Conservation (phyloP, 1,140 invertebrate genomes). For the Neoseiulus cucumeris region DNA sequence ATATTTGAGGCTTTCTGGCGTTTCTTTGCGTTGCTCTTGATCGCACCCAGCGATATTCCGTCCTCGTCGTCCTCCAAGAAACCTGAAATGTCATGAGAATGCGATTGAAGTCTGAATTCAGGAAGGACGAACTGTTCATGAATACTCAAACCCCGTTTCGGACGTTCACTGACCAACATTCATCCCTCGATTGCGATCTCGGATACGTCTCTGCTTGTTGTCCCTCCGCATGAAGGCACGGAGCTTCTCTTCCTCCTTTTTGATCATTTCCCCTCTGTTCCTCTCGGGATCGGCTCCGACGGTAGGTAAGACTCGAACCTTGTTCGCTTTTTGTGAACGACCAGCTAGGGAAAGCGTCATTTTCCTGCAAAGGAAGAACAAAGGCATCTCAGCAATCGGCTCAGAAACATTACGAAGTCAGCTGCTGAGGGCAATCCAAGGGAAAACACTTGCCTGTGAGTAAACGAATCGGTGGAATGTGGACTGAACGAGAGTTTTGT, state of each 20-base stretch:
- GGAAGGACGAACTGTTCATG: too few relatives aligned
- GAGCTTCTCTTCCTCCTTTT: conserved; percentile 86
- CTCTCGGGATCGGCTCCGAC: conserved; percentile 83
- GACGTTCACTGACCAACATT: conserved; percentile 10
- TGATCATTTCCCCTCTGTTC: conserved; percentile 67
- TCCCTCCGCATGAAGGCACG: conserved; percentile 56
- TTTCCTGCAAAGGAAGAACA: conserved; percentile 39
- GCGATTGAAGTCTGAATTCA: too few relatives aligned
- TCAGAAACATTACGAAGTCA: too few relatives aligned
- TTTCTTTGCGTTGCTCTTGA: conserved; percentile 82
- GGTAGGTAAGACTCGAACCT: conserved; percentile 86
- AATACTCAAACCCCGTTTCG: too few relatives aligned
- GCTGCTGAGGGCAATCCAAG: too few relatives aligned
- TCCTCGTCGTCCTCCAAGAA: conserved; percentile 76
- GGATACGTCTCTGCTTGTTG: conserved; percentile 39
- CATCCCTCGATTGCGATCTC: conserved; percentile 36
- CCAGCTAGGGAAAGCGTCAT: conserved; percentile 95
- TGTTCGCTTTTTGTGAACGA: conserved; percentile 80
- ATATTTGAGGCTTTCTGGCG: conserved; percentile 23
- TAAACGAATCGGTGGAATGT: conserved; percentile 93
- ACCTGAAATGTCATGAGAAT: conserved; percentile 38
- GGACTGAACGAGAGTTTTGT: conserved; percentile 88
- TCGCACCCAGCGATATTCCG: conserved; percentile 70
- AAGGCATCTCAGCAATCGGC: too few relatives aligned
- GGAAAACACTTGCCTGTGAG: conserved; percentile 38